Conservation (phyloP, 2,888 invertebrate genomes). For the Trypoxylon attenuatum region DNA sequence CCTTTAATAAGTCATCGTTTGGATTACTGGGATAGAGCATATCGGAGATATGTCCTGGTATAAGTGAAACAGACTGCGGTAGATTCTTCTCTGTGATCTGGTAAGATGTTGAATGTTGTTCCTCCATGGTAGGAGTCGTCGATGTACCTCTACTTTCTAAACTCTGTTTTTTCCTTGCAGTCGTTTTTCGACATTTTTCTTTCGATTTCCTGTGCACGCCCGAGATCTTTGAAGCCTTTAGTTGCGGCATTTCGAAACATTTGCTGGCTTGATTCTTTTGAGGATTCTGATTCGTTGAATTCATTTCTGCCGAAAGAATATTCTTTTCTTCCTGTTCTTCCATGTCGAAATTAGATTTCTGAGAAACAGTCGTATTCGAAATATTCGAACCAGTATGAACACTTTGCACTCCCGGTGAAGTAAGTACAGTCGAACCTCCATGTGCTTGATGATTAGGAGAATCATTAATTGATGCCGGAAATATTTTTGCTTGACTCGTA, state of each 20-base stretch:
- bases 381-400: not conserved
- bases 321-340: too few species aligned
- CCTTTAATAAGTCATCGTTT: constrained; percentile 73
- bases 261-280: constrained; percentile 4
- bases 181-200: constrained; percentile 47
- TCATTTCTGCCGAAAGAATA: too few species aligned
- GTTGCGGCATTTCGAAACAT: constrained; percentile 4
- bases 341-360: not conserved
- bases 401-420: not conserved
- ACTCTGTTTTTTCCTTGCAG: constrained; percentile 38
- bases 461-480: too few species aligned
- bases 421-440: not conserved
- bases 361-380: not conserved
- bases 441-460: too few species aligned
- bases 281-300: not conserved
- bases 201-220: constrained; percentile 51
- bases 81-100: too few species aligned
- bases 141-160: not conserved
- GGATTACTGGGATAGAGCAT: constrained; percentile 74
- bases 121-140: not conserved
- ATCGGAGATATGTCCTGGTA: constrained; percentile 69
- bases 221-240: constrained; percentile 24
- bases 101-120: constrained; percentile 4
- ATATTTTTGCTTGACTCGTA: not conserved
- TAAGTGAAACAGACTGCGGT: constrained; percentile 32